Percentiles rank a stretch among this genome's conserved stretches.
Conservation (phyloP, 2,113 vertebrate species). For the Redunca redunca region DNA sequence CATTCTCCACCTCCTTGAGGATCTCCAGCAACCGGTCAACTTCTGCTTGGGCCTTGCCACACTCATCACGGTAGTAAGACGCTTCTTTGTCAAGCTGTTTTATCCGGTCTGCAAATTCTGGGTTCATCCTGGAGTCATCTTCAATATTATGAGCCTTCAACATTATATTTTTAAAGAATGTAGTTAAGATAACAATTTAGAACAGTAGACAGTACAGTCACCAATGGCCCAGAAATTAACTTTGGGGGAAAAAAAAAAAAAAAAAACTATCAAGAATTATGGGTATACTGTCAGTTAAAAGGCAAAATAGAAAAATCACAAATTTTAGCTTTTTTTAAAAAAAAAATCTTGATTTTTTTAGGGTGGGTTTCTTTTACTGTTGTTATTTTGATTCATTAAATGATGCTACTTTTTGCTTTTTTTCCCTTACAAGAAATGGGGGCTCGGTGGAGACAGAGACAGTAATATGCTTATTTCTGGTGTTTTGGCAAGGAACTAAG, state of each 20-base stretch:
- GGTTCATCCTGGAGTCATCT: conserved; percentile 86
- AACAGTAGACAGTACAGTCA: conserved; percentile 7
- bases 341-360: conserved; percentile 5
- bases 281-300: conserved; percentile 75
- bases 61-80: conserved; percentile 91
- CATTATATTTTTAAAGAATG: conserved; percentile 69
- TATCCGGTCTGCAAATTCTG: conserved; percentile 91
- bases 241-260: conserved; percentile 56
- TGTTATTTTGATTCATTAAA: conserved; percentile 4
- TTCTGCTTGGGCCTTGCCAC: conserved; percentile 91
- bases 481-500: not conserved
- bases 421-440: not conserved
- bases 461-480: not conserved
- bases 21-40: conserved; percentile 92
- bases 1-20: conserved; percentile 91
- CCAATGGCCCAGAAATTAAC: conserved; percentile 41
- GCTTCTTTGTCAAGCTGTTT: conserved; percentile 95
- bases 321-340: not conserved
- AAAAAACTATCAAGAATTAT: conserved; percentile 71
- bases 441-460: not conserved
- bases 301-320: not conserved
- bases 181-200: conserved; percentile 66
- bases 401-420: not conserved
- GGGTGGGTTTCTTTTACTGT: not conserved
- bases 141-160: conserved; percentile 91